Evolutionary conservation across 2,888 invertebrate genomes (phyloP), one percentile per base, ranked within the genome.

Genomic region (Drosophila histrio): DNA sequence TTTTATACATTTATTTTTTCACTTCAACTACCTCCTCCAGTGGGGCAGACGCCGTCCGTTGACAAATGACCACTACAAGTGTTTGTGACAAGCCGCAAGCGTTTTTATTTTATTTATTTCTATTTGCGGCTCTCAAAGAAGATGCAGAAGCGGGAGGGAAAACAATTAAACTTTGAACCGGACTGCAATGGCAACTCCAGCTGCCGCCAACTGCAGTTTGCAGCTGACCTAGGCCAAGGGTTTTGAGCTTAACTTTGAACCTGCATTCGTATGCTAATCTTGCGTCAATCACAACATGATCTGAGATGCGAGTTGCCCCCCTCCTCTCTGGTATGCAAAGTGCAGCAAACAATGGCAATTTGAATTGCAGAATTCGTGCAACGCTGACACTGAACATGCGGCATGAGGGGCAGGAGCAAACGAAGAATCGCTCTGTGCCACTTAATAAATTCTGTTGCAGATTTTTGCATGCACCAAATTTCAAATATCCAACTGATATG

Each of bases 31-130:
- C 47, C 32, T 26, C 54, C 60, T 30, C 50, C 70, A 44, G 53
- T 57, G 69, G 58, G 58, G 26, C 78, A 75, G 78, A 81, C 77
- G 77, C 84, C 77, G 58, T 57, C 67, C 22, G 72, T 83, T 91
- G 91, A 91, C 90, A 91, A 91, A 91, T 91, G 91, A 90, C 89
- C 88, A 78, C 81, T 79, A 90, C 91, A 91, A 89, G 86, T 88
- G 88, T 90, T 91, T 91, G 89, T 91, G 91, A 91, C 91, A 91
- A 84, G 87, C 89, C 89, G 90, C 91, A 89, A 90, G 91, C 76
- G 80, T 73, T 73, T 87, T 67, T 77, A 61, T 56, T 67, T 62
- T 67, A 63, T 70, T 70, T 63, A 69, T 69, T 68, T 73, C 66
- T 82, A 82, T 79, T 84, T 77, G 73, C 66, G 66, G 61, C 58